These are phyloP conservation scores for Aulostomus chinensis DNA, from an alignment of 2,797 vertebrate genomes.

Conservation along the genomic window DNA sequence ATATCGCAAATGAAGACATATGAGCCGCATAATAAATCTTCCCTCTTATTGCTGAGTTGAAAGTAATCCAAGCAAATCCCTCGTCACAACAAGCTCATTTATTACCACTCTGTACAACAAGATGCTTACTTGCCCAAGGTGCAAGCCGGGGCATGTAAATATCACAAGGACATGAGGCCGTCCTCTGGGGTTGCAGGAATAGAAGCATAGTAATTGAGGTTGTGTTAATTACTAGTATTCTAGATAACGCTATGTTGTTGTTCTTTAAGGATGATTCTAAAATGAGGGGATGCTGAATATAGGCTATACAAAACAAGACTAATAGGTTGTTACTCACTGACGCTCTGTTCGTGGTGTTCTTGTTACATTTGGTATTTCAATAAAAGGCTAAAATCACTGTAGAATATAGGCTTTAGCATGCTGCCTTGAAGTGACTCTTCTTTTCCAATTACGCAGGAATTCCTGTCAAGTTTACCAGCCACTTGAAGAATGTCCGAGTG, in stretches of 20 bases:
- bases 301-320: no score
- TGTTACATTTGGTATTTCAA: no score
- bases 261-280: no score
- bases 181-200: constrained; percentile 49
- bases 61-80: constrained; percentile 71
- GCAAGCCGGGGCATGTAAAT: constrained; percentile 56
- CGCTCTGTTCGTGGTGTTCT: no score
- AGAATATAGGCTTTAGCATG: not conserved
- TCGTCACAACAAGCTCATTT: constrained; percentile 63
- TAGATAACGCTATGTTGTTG: no score
- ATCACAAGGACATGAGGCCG: constrained; percentile 54
- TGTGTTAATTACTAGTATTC: constrained; percentile 51
- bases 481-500: constrained; percentile 65
- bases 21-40: constrained; percentile 54
- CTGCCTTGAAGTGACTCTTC: not conserved
- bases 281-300: no score
- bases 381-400: not conserved
- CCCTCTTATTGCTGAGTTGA: constrained; percentile 52
- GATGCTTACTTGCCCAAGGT: constrained; percentile 57
- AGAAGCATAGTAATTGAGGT: constrained; percentile 36
- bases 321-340: no score
- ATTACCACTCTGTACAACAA: constrained; percentile 59
- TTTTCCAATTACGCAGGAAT: constrained; percentile 58
- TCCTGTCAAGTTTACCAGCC: constrained; percentile 71
- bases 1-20: constrained; percentile 55